Evolutionary conservation across 2,888 invertebrate species (phyloP), one percentile per base, ranked within the genome.

Genomic region (Protodeltote pygarga): DNA sequence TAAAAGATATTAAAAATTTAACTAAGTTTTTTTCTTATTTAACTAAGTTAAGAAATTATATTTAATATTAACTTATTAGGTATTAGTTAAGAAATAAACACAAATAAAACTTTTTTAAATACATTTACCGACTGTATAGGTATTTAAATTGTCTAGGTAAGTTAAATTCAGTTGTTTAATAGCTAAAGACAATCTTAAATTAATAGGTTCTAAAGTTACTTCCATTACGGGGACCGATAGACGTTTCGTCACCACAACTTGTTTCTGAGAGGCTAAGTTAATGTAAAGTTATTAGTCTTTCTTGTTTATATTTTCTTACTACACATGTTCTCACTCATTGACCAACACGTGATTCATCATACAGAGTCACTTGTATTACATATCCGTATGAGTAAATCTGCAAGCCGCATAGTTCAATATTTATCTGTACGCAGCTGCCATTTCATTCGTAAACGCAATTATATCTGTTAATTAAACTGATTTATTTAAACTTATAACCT

Each of bases 291-390:
- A 64, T 67, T 64, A 63, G 60, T 50, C 60, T 50, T 64, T 65
- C 55, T 53, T 65, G 64, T 66, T 49, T 49, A 46, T 41, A 59
- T 65, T 67, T 67, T 67, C 54, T 65, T 62, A 67, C 54, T 38
- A 40, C 46, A 64, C 38, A 52, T 37, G 42, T 57, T 35, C 50
- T 52, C 44, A 60, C 44, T 53, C 38, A 60, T 65, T 61, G 58
- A 52, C 60, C 35, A 63, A 65, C 54, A 53, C 32, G 25, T 66
- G 65, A 65, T 61, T 64, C 54, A 58, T 67, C 50, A 46, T 23
- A 8, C 27, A 28, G 9, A 48, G 28, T 19, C 13, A 41, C 33
- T 24, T 35, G 14, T 16, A 14, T 8, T 9, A 38, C 23, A n/a
- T 32, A 16, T n/a, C 21, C 10, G 14, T 15, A 33, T 46, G 13